Conservation (phyloP, 2,113 vertebrate genomes). For the Eudyptes chrysolophus region DNA sequence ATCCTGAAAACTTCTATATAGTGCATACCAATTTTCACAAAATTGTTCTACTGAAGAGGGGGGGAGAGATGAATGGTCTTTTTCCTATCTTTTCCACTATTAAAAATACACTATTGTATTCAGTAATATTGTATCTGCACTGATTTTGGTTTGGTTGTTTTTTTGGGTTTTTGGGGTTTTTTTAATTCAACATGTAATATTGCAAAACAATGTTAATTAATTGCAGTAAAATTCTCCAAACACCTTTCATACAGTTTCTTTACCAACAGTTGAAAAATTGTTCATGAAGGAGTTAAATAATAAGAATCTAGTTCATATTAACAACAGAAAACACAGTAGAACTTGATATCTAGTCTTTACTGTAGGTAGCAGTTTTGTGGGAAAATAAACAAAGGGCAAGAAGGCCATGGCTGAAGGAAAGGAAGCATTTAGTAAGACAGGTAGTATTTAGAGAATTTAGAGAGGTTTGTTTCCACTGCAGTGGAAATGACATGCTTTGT, state of each 20-base stretch:
- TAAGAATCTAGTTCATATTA: neutral
- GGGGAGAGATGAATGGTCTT: rapidly evolving
- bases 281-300: neutral
- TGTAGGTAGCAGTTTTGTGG: neutral
- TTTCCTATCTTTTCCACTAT: neutral
- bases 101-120: neutral
- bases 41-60: neutral
- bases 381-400: neutral
- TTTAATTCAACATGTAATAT: neutral
- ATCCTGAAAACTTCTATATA: neutral
- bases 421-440: neutral
- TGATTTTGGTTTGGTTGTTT: neutral
- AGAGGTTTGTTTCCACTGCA: neutral
- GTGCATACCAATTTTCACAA: neutral
- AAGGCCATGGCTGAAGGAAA: neutral
- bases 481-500: neutral
- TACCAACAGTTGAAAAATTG: neutral
- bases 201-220: neutral
- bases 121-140: neutral
- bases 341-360: neutral
- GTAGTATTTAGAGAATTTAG: neutral
- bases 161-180: neutral
- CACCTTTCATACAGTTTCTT: neutral
- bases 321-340: neutral
- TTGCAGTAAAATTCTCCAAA: neutral